Percentiles rank a stretch among this genome's conserved stretches.
phyloP scores from a whole-genome alignment of 2,797 vertebrate species.

The Chaenodraco wilsoni region DNA sequence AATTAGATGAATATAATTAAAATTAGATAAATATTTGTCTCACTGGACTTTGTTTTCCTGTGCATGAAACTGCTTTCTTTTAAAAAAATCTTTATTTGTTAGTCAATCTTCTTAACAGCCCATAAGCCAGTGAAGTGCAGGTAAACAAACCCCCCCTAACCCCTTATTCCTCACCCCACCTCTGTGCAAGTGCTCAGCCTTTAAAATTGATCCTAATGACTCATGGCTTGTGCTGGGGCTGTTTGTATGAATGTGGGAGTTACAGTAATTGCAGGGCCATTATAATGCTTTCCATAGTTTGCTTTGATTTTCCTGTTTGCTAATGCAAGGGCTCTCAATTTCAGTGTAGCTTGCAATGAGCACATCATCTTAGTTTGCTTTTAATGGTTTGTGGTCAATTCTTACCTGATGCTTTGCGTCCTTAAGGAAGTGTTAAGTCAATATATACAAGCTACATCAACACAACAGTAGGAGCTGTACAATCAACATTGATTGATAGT shows the following conservation, averaged over 20 bases:
- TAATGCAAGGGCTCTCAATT: slow-evolving; percentile 36
- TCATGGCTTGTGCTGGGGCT: slow-evolving; percentile 41
- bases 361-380: slow-evolving; percentile 18
- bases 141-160: slow-evolving; percentile 46
- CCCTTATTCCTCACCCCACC: slow-evolving; percentile 6
- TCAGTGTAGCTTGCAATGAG: not conserved
- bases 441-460: not conserved
- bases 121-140: slow-evolving; percentile 27
- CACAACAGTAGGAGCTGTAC: not conserved
- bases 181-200: slow-evolving; percentile 29
- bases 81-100: slow-evolving; percentile 35
- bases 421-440: slow-evolving; percentile 11
- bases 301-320: slow-evolving; percentile 20
- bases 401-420: not conserved
- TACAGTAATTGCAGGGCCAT: slow-evolving; percentile 53
- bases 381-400: not conserved
- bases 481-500: not conserved
- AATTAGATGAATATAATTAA: slow-evolving; percentile 49
- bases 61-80: slow-evolving; percentile 29
- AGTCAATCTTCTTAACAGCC: slow-evolving; percentile 30
- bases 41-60: slow-evolving; percentile 33
- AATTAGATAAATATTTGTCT: slow-evolving; percentile 55
- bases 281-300: slow-evolving; percentile 42
- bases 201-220: slow-evolving; percentile 61
- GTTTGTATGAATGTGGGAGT: slow-evolving; percentile 55